Evolutionary conservation across 2,797 vertebrate species (phyloP), one percentile per base, ranked within the genome.

Genomic region (Lagodon rhomboides): DNA sequence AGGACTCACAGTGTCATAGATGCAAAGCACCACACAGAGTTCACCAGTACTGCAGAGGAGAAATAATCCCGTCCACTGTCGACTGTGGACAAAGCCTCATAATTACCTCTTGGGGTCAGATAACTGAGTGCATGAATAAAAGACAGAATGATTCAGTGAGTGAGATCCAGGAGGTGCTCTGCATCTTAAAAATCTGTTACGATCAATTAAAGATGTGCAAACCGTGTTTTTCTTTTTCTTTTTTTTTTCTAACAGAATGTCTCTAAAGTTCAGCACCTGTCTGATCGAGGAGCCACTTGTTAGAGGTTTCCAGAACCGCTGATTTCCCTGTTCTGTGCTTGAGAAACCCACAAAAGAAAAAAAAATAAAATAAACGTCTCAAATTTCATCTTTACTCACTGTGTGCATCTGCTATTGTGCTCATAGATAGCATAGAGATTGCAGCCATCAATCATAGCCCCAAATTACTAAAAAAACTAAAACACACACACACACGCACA

Each of bases 321-420:
- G 27, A 74, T 87, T 76, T 85, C 84, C 82, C 82, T 61, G 72
- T 79, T 90, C 90, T 90, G 89, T 89, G 89, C 84, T 87, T 75
- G 54, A 82, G 74, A 87, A 87, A 87, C 84, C 43, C 68, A 77
- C 67, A 38, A 53, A 65, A 49, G 13, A 1, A 44, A 44, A 13
- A 44, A 43, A 44, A 44, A 16, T 1, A 71, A 79, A 64, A 67
- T 41, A 65, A 79, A 84, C 70, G 25, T 73, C 63, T 84, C 72
- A 77, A 64, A 79, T 89, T 83, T 61, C 68, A 27, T 73, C 59
- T 80, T 87, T 38, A 72, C 73, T 66, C 82, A 72, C 80, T 54
- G 84, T 92, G 91, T 93, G 87, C 90, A 86, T 92, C 86, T 89
- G 81, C 74, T 85, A 89, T 94, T 94, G 91, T 95, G 94, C 93